Conservation (phyloP, 2,797 vertebrate genomes). For the Ataeniobius toweri region DNA sequence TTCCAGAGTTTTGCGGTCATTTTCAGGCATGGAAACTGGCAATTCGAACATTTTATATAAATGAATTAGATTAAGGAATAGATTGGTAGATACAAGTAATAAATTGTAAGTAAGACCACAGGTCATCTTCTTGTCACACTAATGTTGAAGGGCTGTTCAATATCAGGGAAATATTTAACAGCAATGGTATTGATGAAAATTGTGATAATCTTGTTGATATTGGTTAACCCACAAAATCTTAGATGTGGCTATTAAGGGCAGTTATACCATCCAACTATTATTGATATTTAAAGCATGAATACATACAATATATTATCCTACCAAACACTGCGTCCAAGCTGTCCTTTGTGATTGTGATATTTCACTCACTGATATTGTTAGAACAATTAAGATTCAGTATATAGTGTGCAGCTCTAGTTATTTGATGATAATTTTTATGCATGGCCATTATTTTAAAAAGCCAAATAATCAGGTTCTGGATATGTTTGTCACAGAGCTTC, state of each 20-base stretch:
- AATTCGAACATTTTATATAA: not conserved
- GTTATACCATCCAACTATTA: not conserved
- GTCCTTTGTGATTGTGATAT: not conserved
- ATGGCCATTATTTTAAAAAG: not conserved
- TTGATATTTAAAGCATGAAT: not conserved
- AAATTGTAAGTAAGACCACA: not conserved
- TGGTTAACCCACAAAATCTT: not conserved
- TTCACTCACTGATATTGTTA: not conserved
- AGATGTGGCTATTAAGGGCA: not conserved
- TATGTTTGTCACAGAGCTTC: not conserved
- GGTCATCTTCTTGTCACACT: not conserved
- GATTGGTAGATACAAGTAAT: not conserved
- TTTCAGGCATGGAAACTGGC: too few species aligned
- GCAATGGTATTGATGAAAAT: not conserved
- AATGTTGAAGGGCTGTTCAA: not conserved
- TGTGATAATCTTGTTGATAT: not conserved
- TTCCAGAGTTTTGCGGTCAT: not conserved
- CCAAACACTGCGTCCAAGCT: not conserved
- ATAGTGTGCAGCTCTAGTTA: not conserved
- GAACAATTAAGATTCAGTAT: not conserved
- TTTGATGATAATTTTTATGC: not conserved
- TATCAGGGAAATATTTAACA: not conserved
- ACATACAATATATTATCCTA: not conserved
- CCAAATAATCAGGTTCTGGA: not conserved
- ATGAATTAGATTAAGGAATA: not conserved